Evolutionary conservation across 2,113 vertebrate species (phyloP).

Genomic region (Isichthys henryi): DNA sequence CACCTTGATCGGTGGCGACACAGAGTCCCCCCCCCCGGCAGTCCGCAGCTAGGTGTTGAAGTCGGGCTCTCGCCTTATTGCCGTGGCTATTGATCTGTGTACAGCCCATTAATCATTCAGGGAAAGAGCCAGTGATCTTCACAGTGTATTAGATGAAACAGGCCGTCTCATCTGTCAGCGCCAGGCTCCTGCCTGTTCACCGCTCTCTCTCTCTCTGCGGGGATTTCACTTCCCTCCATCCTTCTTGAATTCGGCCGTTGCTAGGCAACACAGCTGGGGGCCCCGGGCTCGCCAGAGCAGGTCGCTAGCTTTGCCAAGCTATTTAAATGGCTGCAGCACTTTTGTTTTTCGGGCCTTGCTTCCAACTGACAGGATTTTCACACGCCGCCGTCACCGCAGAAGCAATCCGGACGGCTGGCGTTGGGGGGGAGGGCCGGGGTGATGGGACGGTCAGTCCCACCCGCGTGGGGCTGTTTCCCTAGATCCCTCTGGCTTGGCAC

Average conservation of each 20-base stretch:
- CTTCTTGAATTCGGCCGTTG: conserved; percentile 85
- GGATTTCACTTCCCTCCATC: conserved; percentile 80
- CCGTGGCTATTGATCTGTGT: conserved; percentile 80
- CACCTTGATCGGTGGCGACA: conserved; percentile 26
- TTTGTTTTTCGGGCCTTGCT: conserved; percentile 20
- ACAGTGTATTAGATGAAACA: conserved; percentile 91
- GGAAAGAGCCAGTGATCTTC: conserved; percentile 86
- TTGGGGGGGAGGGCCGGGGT: background rate
- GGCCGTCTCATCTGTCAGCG: conserved; percentile 84
- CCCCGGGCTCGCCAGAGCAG: conserved; percentile 38
- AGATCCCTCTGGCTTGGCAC: background rate
- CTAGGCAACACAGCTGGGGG: conserved; percentile 80
- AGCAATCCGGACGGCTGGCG: background rate
- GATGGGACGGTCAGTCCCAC: background rate
- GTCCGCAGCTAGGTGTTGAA: conserved; percentile 49
- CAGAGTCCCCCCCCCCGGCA: background rate
- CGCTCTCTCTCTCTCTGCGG: conserved; percentile 58
- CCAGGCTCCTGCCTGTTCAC: conserved; percentile 78
- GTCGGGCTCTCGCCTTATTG: conserved; percentile 66
- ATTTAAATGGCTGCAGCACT: conserved; percentile 59
- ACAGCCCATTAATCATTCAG: conserved; percentile 87
- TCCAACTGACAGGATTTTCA: background rate
- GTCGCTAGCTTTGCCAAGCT: conserved; percentile 58
- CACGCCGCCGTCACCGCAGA: background rate
- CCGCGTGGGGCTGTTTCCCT: background rate